phyloP scores from a whole-genome alignment of 2,888 invertebrate species.

The Agrenia bidenticulata region DNA sequence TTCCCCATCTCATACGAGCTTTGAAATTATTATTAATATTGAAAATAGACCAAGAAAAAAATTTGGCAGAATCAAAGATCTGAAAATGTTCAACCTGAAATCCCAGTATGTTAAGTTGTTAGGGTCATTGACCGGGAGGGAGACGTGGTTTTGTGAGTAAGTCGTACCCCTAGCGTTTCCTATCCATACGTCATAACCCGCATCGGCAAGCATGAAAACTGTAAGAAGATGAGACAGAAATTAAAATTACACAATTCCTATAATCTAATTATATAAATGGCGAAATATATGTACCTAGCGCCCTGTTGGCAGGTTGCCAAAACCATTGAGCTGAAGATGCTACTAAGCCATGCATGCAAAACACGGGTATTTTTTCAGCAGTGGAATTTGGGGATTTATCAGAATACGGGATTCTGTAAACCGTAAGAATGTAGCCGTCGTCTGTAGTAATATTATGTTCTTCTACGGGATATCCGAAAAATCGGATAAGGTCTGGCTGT shows the following conservation, averaged over 20 bases:
- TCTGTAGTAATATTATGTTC: too few relatives aligned
- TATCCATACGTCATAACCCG: conserved; percentile 60
- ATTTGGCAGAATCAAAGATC: too few relatives aligned
- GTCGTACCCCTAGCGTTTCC: conserved; percentile 4
- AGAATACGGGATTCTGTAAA: conserved; percentile 2
- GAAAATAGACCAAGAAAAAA: too few relatives aligned
- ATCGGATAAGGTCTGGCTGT: too few relatives aligned
- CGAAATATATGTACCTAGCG: background rate
- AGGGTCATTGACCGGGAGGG: too few relatives aligned
- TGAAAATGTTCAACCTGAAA: too few relatives aligned
- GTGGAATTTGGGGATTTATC: background rate
- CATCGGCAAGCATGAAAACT: conserved; percentile 55
- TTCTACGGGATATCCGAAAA: too few relatives aligned
- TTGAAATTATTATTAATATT: too few relatives aligned
- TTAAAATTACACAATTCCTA: background rate
- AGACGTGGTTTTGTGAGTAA: background rate
- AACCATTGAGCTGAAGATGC: conserved; percentile 6
- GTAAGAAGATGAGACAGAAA: background rate
- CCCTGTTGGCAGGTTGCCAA: background rate
- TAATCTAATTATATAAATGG: background rate
- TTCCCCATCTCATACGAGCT: too few relatives aligned
- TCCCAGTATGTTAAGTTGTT: too few relatives aligned
- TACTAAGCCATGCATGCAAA: background rate
- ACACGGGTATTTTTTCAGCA: background rate
- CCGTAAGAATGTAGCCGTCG: too few relatives aligned